Percentiles rank a stretch among this genome's conserved stretches.
Evolutionary conservation across 2,888 invertebrate genomes (phyloP).

Genomic region (Cheilosia pagana): DNA sequence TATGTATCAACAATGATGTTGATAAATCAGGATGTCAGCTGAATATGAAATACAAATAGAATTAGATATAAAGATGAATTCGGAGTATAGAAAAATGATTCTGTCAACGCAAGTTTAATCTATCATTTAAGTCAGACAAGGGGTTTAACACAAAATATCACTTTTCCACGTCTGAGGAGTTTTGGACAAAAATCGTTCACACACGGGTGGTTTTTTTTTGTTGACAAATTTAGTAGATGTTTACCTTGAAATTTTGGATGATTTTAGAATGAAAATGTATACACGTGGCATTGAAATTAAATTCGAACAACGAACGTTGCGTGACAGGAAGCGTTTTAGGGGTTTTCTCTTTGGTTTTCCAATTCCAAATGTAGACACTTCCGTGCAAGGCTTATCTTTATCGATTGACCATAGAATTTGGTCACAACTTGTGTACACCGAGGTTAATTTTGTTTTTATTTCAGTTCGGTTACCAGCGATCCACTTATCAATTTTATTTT

Average conservation of each 20-base stretch:
- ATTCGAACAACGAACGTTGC: slow-evolving; percentile 17
- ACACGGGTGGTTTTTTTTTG: not conserved
- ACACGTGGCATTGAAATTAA: slow-evolving; percentile 22
- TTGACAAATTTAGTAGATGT: not conserved
- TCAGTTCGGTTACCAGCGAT: not conserved
- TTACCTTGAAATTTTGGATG: slow-evolving; percentile 10
- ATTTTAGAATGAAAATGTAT: not conserved
- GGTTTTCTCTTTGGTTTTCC: slow-evolving; percentile 1
- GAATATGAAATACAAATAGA: slow-evolving; percentile 40
- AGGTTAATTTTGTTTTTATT: not conserved
- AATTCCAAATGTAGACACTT: slow-evolving; percentile 5
- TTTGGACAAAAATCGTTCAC: not conserved
- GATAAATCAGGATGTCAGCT: slow-evolving; percentile 37
- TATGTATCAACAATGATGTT: slow-evolving; percentile 5
- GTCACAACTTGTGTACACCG: not conserved
- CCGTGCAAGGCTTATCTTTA: slow-evolving; percentile 1
- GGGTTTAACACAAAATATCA: not conserved
- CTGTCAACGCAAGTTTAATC: slow-evolving; percentile 40
- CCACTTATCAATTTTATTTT: slow-evolving; percentile 30
- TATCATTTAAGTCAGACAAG: slow-evolving; percentile 15
- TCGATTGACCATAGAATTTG: slow-evolving; percentile 30
- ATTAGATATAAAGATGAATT: slow-evolving; percentile 10
- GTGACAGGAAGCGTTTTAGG: slow-evolving; percentile 25
- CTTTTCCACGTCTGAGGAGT: slow-evolving; percentile 9
- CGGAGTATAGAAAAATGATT: slow-evolving; percentile 23